A percentile compares a stretch with the other conserved stretches of the same genome.
phyloP scores from a whole-genome alignment of 1,140 invertebrate species.

The Dendrolimus punctatus region DNA sequence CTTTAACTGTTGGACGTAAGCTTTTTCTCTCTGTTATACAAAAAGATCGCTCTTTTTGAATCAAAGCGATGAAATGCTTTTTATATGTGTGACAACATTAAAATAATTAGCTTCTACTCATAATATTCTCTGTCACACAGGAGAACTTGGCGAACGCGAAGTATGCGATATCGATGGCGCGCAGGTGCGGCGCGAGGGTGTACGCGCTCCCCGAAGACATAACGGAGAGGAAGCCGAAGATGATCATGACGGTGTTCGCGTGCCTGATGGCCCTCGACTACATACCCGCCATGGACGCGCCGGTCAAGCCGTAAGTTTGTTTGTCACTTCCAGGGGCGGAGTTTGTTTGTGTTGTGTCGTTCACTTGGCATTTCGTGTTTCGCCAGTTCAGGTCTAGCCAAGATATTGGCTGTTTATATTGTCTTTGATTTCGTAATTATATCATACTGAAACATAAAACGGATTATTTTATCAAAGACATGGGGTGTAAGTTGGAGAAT shows the following conservation, averaged over 20 bases:
- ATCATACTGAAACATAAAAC: too few species aligned
- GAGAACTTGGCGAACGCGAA: constrained; percentile 97
- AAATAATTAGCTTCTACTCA: too few species aligned
- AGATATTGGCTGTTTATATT: too few species aligned
- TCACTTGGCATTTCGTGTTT: constrained; percentile 1
- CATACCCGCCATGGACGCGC: constrained; percentile 87
- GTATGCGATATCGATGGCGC: constrained; percentile 98
- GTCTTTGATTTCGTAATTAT: too few species aligned
- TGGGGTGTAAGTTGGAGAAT: too few species aligned
- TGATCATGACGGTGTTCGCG: constrained; percentile 99
- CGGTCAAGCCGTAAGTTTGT: constrained; percentile 36
- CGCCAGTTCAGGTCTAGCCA: not conserved
- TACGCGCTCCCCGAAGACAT: constrained; percentile 99
- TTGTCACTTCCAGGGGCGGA: not conserved
- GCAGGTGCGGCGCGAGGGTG: constrained; percentile 96
- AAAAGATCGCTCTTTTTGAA: too few species aligned
- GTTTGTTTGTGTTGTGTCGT: not conserved
- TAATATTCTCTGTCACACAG: constrained; percentile 64
- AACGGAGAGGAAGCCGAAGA: constrained; percentile 97
- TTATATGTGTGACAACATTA: too few species aligned
- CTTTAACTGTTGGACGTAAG: too few species aligned
- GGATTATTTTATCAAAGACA: too few species aligned
- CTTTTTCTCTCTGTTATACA: too few species aligned
- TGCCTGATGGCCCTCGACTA: constrained; percentile 98
- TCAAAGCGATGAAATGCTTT: too few species aligned